Percentiles rank a stretch among this genome's conserved stretches.
phyloP scores from a whole-genome alignment of 2,113 vertebrate species.

The Pomatorhinus ruficollis region DNA sequence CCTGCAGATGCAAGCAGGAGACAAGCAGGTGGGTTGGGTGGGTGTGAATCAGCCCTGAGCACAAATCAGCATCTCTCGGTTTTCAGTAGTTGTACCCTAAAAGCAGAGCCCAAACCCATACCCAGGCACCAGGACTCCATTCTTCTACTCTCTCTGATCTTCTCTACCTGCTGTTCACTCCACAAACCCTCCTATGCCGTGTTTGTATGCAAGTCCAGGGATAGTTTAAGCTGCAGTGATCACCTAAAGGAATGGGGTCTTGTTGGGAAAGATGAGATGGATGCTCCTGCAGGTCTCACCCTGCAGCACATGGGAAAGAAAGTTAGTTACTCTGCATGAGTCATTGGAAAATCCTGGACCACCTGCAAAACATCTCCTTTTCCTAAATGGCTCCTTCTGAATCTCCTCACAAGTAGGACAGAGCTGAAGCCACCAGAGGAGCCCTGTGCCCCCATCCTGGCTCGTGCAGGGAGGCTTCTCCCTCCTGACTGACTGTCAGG shows the following conservation, averaged over 20 bases:
- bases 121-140: background rate
- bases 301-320: fast-evolving
- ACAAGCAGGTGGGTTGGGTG: background rate
- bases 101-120: background rate
- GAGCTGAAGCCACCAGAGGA: background rate
- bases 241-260: background rate
- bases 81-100: background rate
- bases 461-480: background rate
- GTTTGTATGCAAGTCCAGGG: background rate
- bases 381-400: background rate
- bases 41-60: background rate
- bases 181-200: background rate
- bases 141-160: background rate
- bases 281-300: background rate
- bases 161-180: background rate
- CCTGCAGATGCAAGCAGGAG: background rate
- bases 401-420: background rate
- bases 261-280: too few relatives aligned
- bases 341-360: background rate
- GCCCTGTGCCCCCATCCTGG: background rate
- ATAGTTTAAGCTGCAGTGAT: background rate
- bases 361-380: background rate
- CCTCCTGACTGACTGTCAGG: background rate
- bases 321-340: background rate
- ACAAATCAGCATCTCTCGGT: background rate